Conservation (phyloP, 2,888 invertebrate species). For the Hetaerina titia region DNA sequence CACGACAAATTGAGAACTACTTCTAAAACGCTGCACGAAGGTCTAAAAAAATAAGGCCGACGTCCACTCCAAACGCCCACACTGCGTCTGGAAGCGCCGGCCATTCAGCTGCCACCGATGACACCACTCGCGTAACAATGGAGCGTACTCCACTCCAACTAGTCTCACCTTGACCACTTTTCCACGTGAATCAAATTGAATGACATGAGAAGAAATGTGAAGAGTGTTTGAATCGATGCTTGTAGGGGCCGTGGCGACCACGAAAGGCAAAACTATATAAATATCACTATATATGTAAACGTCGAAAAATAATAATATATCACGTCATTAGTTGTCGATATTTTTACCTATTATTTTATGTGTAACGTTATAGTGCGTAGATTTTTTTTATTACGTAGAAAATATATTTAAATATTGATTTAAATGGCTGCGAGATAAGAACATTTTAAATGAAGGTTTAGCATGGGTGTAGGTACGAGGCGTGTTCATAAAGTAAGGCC, state of each 20-base stretch:
- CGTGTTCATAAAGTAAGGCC: no score
- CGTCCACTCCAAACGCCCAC: neutral
- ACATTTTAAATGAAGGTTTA: no score
- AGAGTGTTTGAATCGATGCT: neutral
- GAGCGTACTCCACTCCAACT: neutral
- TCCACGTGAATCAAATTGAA: neutral
- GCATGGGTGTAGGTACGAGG: no score
- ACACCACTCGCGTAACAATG: neutral
- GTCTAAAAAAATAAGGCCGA: neutral
- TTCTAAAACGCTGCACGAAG: neutral
- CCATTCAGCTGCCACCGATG: neutral
- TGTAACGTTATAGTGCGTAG: no score
- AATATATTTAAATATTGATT: no score
- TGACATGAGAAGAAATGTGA: neutral
- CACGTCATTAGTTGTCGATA: no score
- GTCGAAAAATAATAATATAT: neutral
- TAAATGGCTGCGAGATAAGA: no score
- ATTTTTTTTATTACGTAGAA: no score
- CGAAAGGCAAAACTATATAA: neutral
- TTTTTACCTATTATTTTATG: no score
- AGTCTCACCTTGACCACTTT: conserved; percentile 5
- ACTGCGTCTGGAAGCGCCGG: neutral
- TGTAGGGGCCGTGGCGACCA: neutral
- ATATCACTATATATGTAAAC: neutral
- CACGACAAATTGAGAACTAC: neutral